Conservation (phyloP, 2,888 invertebrate species). For the Diarsia dahlii region DNA sequence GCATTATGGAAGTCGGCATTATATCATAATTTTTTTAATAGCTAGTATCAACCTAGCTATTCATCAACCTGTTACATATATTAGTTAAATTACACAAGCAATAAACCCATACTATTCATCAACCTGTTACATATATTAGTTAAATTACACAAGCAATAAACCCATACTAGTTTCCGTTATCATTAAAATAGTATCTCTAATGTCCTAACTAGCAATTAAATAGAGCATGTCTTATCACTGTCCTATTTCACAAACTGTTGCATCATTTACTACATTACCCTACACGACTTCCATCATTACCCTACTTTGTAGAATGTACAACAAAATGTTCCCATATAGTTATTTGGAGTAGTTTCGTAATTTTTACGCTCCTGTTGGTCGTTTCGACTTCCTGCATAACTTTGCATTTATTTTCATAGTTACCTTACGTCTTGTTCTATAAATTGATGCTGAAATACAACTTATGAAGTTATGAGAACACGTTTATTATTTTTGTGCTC, state of each 20-base stretch:
- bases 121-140: constrained; percentile 1
- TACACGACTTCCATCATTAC: constrained; percentile 20
- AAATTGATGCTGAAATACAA: constrained; percentile 21
- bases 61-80: constrained; percentile 7
- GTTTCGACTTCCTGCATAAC: constrained; percentile 59
- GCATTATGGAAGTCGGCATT: neutral
- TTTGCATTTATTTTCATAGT: constrained; percentile 50
- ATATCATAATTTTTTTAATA: neutral
- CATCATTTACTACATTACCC: constrained; percentile 5
- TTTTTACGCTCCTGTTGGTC: constrained; percentile 48
- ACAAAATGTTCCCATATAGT: constrained; percentile 31
- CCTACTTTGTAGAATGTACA: constrained; percentile 12
- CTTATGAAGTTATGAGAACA: constrained; percentile 20
- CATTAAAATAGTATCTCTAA: neutral
- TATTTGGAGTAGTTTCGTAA: constrained; percentile 54
- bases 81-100: neutral
- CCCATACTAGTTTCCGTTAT: neutral
- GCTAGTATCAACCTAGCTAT: neutral
- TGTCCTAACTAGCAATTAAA: constrained; percentile 17
- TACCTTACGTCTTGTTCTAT: constrained; percentile 24
- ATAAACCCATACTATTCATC: neutral
- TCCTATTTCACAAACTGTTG: constrained; percentile 18
- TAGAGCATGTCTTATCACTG: constrained; percentile 28
- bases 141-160: constrained; percentile 2
- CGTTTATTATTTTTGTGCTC: constrained; percentile 2